Evolutionary conservation across 1,140 invertebrate genomes (phyloP).

Genomic region (Eriocheir sinensis): DNA sequence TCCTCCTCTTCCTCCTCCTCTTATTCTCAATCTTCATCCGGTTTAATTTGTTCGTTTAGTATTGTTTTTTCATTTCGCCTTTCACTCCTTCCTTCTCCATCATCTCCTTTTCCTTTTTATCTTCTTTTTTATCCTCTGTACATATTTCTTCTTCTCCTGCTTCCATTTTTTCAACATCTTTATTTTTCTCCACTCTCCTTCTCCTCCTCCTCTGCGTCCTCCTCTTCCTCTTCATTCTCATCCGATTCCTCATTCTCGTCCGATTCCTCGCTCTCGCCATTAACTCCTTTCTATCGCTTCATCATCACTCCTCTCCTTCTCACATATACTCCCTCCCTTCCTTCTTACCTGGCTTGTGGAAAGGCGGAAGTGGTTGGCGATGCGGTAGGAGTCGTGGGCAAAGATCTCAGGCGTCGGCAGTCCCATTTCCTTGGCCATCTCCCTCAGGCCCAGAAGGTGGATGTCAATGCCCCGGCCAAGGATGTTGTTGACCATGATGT

Average conservation of each 20-base stretch:
- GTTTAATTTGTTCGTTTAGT: too few relatives aligned
- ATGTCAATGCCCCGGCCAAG: slow-evolving; percentile 97
- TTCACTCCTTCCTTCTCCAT: too few relatives aligned
- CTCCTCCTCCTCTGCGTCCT: too few relatives aligned
- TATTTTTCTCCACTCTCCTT: too few relatives aligned
- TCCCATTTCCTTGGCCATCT: slow-evolving; percentile 85
- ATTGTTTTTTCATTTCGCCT: too few relatives aligned
- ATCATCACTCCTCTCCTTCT: not conserved
- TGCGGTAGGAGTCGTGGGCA: slow-evolving; percentile 89
- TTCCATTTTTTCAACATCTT: too few relatives aligned
- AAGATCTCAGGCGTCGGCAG: slow-evolving; percentile 91
- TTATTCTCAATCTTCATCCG: too few relatives aligned
- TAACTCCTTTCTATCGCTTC: not conserved
- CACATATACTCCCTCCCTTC: not conserved
- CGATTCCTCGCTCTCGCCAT: not conserved
- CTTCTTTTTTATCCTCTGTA: too few relatives aligned
- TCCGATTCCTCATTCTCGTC: not conserved
- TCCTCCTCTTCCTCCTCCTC: too few relatives aligned
- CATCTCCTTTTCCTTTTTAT: too few relatives aligned
- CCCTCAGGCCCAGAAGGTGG: slow-evolving; percentile 94
- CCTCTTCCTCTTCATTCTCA: not conserved
- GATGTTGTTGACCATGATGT: slow-evolving; percentile 97
- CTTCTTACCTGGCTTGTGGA: slow-evolving; percentile 96
- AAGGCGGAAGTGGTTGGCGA: slow-evolving; percentile 94
- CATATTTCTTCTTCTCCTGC: too few relatives aligned